These are phyloP conservation scores for Emmelina monodactyla DNA, from an alignment of 2,888 invertebrate species.

Conservation along the genomic window DNA sequence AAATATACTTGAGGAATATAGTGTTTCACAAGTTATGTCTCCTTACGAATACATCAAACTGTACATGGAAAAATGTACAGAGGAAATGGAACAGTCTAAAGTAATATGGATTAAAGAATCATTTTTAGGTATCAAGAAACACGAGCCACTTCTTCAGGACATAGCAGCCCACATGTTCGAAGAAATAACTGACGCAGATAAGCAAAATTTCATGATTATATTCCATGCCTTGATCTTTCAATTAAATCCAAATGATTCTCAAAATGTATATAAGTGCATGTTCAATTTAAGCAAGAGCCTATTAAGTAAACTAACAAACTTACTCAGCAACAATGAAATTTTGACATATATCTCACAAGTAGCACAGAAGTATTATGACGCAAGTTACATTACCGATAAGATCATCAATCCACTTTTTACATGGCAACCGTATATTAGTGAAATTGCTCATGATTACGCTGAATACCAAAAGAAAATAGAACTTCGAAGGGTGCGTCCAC, in stretches of 20 bases:
- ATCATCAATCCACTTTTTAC: constrained; percentile 54
- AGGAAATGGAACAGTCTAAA: constrained; percentile 34
- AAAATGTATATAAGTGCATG: constrained; percentile 41
- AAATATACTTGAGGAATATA: constrained; percentile 39
- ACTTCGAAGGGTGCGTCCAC: constrained; percentile 30
- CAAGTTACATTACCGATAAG: constrained; percentile 51
- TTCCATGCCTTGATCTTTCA: constrained; percentile 41
- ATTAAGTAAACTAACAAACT: constrained; percentile 37
- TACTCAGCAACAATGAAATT: constrained; percentile 49
- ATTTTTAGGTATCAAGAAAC: constrained; percentile 42
- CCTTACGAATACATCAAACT: constrained; percentile 46
- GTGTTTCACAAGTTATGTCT: constrained; percentile 26
- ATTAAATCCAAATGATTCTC: constrained; percentile 31
- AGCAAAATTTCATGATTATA: constrained; percentile 39
- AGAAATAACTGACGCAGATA: constrained; percentile 35
- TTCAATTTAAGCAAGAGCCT: constrained; percentile 48
- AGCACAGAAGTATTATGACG: constrained; percentile 55
- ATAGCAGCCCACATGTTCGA: constrained; percentile 29
- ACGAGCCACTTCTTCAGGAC: constrained; percentile 31
- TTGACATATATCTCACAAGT: constrained; percentile 47
- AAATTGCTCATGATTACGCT: constrained; percentile 42
- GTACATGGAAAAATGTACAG: constrained; percentile 45
- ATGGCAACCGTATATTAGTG: constrained; percentile 51
- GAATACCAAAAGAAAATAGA: constrained; percentile 37
- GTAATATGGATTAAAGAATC: constrained; percentile 46